Evolutionary conservation across 2,113 vertebrate species (phyloP).

Genomic region (Mesocricetus auratus): DNA sequence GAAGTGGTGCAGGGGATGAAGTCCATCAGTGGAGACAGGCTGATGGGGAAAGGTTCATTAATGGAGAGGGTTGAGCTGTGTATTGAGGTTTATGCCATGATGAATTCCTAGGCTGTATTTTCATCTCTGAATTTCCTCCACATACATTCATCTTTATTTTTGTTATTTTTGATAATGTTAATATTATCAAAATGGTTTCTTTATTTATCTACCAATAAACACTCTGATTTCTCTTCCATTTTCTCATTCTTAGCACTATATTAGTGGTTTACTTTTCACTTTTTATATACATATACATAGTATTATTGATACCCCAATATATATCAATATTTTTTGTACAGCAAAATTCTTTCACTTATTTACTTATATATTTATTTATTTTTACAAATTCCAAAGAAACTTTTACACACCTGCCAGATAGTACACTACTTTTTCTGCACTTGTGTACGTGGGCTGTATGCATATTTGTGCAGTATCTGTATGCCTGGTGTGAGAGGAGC

Average conservation of each 20-base stretch:
- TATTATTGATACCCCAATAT: too few species aligned
- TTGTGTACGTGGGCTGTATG: neutral
- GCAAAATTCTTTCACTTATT: neutral
- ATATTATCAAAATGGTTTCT: neutral
- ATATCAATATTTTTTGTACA: neutral
- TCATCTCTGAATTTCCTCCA: neutral
- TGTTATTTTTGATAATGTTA: neutral
- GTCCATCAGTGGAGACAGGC: neutral
- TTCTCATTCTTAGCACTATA: neutral
- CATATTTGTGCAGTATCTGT: neutral
- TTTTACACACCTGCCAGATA: neutral
- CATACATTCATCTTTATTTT: neutral
- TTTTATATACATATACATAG: neutral
- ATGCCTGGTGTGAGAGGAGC: neutral
- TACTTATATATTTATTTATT: neutral
- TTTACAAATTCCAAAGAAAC: neutral
- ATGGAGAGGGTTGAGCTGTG: neutral
- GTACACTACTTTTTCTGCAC: neutral
- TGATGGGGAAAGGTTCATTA: neutral
- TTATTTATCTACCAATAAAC: neutral
- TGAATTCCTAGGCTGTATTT: neutral
- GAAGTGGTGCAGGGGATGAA: neutral
- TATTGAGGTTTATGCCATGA: neutral
- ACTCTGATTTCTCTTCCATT: neutral
- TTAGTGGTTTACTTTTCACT: neutral